Evolutionary conservation across 2,888 invertebrate genomes (phyloP).

Genomic region (Gymnosoma rotundatum): DNA sequence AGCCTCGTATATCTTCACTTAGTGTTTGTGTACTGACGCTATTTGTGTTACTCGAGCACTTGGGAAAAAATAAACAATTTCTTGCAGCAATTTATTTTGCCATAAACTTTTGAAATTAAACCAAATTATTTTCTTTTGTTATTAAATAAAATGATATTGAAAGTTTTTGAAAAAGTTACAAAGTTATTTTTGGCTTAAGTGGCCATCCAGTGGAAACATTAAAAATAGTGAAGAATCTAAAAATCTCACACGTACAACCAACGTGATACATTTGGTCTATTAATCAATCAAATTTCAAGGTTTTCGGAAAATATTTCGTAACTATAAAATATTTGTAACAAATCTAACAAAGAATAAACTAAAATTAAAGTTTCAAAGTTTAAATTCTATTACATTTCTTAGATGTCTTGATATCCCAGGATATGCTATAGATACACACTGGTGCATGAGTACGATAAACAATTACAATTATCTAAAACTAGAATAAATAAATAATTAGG

Average conservation of each 20-base stretch:
- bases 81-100: neutral
- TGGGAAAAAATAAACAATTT: neutral
- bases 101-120: conserved; percentile 48
- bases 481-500: conserved; percentile 67
- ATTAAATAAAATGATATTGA: conserved; percentile 18
- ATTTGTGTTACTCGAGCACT: neutral
- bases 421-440: conserved; percentile 8
- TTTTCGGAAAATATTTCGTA: no score
- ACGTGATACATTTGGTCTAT: neutral
- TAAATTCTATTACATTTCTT: neutral
- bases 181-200: conserved; percentile 43
- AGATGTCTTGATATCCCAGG: conserved; percentile 27
- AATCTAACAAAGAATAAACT: no score
- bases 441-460: conserved; percentile 12
- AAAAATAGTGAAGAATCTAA: neutral
- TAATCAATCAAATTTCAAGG: neutral
- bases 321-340: no score
- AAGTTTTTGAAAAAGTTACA: conserved; percentile 38
- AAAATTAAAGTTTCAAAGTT: no score
- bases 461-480: conserved; percentile 57
- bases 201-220: neutral
- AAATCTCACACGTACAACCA: neutral
- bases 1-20: no score
- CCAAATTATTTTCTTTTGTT: conserved; percentile 41
- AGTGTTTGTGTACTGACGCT: no score